Conservation (phyloP, 2,113 vertebrate genomes). For the Lepus americanus region DNA sequence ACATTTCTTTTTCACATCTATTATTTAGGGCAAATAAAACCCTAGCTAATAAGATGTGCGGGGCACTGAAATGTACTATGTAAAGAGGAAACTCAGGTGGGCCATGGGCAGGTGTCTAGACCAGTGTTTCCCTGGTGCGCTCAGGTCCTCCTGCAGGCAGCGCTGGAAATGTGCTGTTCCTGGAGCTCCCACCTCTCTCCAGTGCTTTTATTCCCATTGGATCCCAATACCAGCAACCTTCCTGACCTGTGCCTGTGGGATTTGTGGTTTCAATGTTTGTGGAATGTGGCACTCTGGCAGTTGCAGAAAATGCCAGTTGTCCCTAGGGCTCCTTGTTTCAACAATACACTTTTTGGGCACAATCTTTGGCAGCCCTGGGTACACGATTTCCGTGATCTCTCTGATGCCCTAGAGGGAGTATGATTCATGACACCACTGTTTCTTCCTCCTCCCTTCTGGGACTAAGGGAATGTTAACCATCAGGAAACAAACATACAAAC, state of each 20-base stretch:
- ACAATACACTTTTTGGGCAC: not conserved
- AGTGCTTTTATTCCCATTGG: not conserved
- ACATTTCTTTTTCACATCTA: not conserved
- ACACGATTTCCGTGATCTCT: not conserved
- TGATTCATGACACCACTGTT: not conserved
- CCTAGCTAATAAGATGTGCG: not conserved
- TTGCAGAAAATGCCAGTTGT: not conserved
- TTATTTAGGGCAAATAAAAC: not conserved
- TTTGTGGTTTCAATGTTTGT: not conserved
- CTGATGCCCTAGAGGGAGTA: not conserved
- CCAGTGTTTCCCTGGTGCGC: accelerated
- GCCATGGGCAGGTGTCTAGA: too few relatives aligned
- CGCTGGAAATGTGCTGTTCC: not conserved
- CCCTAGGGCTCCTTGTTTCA: not conserved
- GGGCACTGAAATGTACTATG: not conserved
- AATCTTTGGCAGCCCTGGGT: not conserved
- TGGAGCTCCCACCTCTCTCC: not conserved
- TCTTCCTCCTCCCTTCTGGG: not conserved
- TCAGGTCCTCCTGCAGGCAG: not conserved
- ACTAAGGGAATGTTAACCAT: not conserved
- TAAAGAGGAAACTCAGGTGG: not conserved
- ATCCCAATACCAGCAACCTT: not conserved
- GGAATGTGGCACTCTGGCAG: not conserved
- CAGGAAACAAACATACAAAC: not conserved
- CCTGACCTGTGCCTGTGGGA: not conserved